phyloP scores from a whole-genome alignment of 2,888 invertebrate species.

The Trachelus iudaicus region DNA sequence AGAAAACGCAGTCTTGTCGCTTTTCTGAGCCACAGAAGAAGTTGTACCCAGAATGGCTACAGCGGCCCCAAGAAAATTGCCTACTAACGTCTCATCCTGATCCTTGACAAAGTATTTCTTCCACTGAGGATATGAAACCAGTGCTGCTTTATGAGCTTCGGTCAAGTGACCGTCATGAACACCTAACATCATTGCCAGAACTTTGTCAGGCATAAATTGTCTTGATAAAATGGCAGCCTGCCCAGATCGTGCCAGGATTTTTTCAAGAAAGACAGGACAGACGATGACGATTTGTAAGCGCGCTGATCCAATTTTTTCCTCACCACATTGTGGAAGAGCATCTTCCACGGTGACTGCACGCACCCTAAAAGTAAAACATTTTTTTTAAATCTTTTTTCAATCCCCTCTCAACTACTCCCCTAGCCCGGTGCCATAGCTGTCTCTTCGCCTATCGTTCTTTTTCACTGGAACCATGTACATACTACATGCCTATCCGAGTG shows the following conservation, averaged over 20 bases:
- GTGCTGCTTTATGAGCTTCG: constrained; percentile 75
- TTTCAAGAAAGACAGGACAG: constrained; percentile 79
- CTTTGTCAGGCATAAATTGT: constrained; percentile 76
- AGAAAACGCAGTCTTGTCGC: constrained; percentile 76
- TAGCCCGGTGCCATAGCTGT: background rate
- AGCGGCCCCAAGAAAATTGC: constrained; percentile 84
- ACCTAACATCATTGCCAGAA: constrained; percentile 84
- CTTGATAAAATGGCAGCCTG: constrained; percentile 69
- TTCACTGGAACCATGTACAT: background rate
- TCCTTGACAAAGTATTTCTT: constrained; percentile 82
- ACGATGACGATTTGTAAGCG: constrained; percentile 84
- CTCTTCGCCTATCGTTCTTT: background rate
- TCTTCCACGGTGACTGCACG: constrained; percentile 82
- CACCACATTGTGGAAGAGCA: constrained; percentile 66
- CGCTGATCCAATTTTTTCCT: constrained; percentile 72
- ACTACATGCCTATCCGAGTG: background rate
- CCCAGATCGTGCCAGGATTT: constrained; percentile 69
- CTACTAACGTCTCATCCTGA: constrained; percentile 86
- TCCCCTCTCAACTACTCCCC: background rate
- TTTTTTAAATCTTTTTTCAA: background rate
- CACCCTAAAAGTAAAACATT: constrained; percentile 69
- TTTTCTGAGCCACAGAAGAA: constrained; percentile 41
- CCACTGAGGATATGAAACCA: constrained; percentile 83
- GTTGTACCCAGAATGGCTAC: constrained; percentile 77
- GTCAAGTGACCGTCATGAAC: constrained; percentile 79